phyloP scores from a whole-genome alignment of 2,888 invertebrate species.

The Brenthis hecate region DNA sequence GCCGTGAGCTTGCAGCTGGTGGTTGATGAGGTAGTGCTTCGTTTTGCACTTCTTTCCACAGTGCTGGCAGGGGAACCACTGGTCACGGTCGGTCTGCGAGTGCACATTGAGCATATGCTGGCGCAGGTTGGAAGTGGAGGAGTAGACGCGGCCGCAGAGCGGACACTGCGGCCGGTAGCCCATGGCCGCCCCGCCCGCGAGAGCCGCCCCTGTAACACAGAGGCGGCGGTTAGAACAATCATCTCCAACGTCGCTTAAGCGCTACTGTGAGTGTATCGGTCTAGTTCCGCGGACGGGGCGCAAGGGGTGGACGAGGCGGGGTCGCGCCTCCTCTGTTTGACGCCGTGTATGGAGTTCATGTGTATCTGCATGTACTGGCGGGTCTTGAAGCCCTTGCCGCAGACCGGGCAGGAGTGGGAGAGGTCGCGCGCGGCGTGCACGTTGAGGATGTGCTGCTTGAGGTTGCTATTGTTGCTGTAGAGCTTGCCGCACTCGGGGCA shows the following conservation, averaged over 20 bases:
- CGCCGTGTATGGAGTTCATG: conserved; percentile 86
- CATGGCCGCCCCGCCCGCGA: conserved; percentile 79
- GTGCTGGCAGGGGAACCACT: conserved; percentile 87
- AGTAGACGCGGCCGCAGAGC: conserved; percentile 87
- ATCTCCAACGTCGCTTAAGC: conserved; percentile 62
- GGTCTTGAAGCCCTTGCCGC: conserved; percentile 86
- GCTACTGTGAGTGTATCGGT: conserved; percentile 70
- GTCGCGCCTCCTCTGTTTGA: conserved; percentile 82
- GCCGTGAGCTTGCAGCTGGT: conserved; percentile 88
- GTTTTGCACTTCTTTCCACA: conserved; percentile 90
- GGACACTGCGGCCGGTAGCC: conserved; percentile 86
- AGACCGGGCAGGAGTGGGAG: conserved; percentile 84
- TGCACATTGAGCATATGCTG: conserved; percentile 90
- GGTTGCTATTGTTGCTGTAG: conserved; percentile 86
- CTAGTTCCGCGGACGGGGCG: conserved; percentile 58
- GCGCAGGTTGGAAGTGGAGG: conserved; percentile 88
- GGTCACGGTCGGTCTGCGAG: conserved; percentile 86
- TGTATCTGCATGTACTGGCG: conserved; percentile 88
- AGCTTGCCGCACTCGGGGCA: conserved; percentile 86
- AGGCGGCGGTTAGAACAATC: conserved; percentile 81
- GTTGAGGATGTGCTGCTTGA: conserved; percentile 87
- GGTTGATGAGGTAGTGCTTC: conserved; percentile 89
- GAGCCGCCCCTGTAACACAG: conserved; percentile 86
- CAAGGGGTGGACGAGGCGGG: conserved; percentile 57
- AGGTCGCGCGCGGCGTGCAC: conserved; percentile 84